Percentiles rank a stretch among this genome's conserved stretches.
phyloP scores from a whole-genome alignment of 2,888 invertebrate genomes.

The Arrhopalites spinosus region DNA sequence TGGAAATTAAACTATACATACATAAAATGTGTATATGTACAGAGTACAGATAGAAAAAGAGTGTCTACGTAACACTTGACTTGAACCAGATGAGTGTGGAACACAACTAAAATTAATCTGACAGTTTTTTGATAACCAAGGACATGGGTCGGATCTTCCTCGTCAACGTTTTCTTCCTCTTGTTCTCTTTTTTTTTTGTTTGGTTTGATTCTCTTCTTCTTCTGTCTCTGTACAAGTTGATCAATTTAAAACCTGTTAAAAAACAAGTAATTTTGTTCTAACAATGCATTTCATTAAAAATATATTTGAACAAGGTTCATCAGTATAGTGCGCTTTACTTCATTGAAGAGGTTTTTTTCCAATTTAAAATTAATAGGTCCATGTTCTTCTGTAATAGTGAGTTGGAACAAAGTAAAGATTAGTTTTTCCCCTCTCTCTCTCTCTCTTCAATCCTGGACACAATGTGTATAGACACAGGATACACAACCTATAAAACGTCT shows the following conservation, averaged over 20 bases:
- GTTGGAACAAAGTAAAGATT: not conserved
- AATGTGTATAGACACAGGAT: not conserved
- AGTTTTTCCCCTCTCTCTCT: not conserved
- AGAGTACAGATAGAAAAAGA: no score
- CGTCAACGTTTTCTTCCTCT: not conserved
- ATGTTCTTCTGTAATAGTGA: slow-evolving; percentile 18
- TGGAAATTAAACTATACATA: no score
- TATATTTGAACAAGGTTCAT: slow-evolving; percentile 21
- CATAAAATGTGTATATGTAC: no score
- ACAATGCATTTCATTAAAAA: slow-evolving; percentile 36
- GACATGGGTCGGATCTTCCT: slow-evolving; percentile 1
- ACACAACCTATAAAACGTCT: not conserved
- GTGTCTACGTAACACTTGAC: no score
- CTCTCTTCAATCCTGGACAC: not conserved
- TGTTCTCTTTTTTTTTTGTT: not conserved
- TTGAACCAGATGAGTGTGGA: not conserved
- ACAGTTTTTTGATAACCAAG: slow-evolving; percentile 17
- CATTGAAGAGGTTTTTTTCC: slow-evolving; percentile 20
- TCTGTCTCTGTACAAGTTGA: not conserved
- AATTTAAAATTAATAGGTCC: slow-evolving; percentile 31
- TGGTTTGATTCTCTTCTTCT: not conserved
- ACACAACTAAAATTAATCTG: slow-evolving; percentile 19
- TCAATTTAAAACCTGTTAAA: slow-evolving; percentile 27
- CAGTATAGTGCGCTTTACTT: slow-evolving; percentile 5
- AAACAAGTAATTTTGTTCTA: slow-evolving; percentile 33